Base-by-base conservation (phyloP, 2,888 invertebrate species). In the Chaitophorus viminalis region DNA sequence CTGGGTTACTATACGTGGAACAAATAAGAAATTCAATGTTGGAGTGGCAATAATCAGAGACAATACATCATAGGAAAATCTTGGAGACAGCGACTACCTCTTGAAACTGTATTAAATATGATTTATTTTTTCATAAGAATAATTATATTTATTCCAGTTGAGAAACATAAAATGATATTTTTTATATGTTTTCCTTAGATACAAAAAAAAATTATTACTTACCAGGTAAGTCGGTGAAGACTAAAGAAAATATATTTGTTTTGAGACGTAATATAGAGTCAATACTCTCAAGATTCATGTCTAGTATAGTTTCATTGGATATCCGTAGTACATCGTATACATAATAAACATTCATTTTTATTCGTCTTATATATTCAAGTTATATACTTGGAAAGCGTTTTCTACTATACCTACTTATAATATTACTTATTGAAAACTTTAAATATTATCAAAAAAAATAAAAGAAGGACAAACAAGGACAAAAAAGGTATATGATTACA, bases 121-220 rank as follows among this genome's bases (percentile, higher is more conserved):
- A 68, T 29, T 68, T n/a, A 68, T 68, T 25, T 68, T 68, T 68
- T 68, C n/a, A 52, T n/a, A 68, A 68, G 29, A 68, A 68, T 70
- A 70, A 70, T 70, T 70, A 29, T 14, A 29, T 70, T 68, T 68
- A 68, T 68, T 68, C 11, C n/a, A 11, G n/a, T 68, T 29, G 29
- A 29, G 17, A 68, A 68, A 60, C 4, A 21, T 60, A 60, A 60
- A 29, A 29, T 25, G 11, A 29, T n/a, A n/a, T 25, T n/a, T n/a
- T 68, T 21, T 68, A n/a, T 21, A n/a, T n/a, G 9, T 68, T 68
- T 60, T 68, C 68, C 8, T 68, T 29, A 65, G 65, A 17, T 29
- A 29, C 31, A 29, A 3, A 29, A 14, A 70, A 31, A 70, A 14
- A 31, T 29, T 70, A 70, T n/a, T 29, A 14, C 29, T 29, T 14